These are phyloP conservation scores for Phalacrocorax aristotelis DNA, from an alignment of 2,113 vertebrate genomes.

Conservation along the genomic window DNA sequence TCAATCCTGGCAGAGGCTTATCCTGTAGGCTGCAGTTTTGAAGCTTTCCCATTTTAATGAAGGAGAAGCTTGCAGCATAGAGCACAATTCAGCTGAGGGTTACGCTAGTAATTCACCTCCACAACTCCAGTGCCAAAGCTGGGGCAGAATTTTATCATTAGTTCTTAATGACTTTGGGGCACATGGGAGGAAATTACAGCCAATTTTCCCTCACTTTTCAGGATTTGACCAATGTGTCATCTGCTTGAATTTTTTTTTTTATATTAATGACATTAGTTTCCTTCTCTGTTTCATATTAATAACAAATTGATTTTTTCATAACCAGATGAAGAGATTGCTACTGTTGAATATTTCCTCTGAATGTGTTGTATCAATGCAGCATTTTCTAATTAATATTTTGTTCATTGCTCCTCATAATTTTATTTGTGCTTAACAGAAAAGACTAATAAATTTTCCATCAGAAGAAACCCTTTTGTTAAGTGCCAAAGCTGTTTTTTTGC, in stretches of 20 bases:
- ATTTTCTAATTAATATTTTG: slow-evolving; percentile 53
- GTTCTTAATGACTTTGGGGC: background rate
- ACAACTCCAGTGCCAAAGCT: background rate
- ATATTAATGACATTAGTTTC: background rate
- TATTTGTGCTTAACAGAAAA: slow-evolving; percentile 10
- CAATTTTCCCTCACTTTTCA: background rate
- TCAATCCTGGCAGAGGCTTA: background rate
- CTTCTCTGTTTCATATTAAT: background rate
- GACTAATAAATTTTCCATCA: slow-evolving; percentile 8
- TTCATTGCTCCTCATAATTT: background rate
- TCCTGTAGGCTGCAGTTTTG: background rate
- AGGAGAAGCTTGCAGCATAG: background rate
- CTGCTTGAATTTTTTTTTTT: background rate
- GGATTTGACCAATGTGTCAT: background rate
- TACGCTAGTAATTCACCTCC: background rate
- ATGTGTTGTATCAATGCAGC: background rate
- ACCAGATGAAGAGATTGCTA: background rate
- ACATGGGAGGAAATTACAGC: background rate
- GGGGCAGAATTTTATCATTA: background rate
- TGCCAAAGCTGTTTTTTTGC: slow-evolving; percentile 47
- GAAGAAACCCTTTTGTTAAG: background rate
- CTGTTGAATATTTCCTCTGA: background rate
- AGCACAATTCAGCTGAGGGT: background rate
- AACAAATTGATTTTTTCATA: background rate
- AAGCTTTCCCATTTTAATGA: background rate